Conservation (phyloP, 2,797 vertebrate genomes). For the Acrossocheilus fasciatus region DNA sequence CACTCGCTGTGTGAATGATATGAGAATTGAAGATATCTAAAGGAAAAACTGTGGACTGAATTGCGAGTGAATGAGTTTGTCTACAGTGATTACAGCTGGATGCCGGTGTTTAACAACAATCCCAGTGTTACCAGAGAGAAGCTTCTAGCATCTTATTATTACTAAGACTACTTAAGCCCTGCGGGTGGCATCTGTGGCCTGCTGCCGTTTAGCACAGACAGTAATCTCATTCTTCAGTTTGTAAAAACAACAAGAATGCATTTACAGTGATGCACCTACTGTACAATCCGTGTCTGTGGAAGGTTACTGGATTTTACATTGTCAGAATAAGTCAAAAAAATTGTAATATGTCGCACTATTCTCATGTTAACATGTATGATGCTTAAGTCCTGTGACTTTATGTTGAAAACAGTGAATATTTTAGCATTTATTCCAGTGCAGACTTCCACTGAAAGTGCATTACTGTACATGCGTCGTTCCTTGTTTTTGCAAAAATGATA, state of each 20-base stretch:
- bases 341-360: neutral
- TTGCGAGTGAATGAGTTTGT: neutral
- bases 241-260: neutral
- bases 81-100: neutral
- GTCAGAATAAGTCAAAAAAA: neutral
- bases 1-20: neutral
- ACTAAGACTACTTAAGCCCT: neutral
- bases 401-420: neutral
- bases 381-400: neutral
- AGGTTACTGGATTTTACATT: neutral
- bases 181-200: neutral
- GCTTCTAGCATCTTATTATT: neutral
- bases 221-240: neutral
- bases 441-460: neutral
- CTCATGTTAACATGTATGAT: neutral
- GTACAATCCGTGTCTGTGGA: neutral
- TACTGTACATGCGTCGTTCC: neutral
- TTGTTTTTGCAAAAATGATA: neutral
- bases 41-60: neutral
- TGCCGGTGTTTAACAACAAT: slow-evolving; percentile 1
- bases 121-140: neutral
- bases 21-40: neutral
- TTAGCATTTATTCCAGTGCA: neutral
- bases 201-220: neutral
- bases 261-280: neutral